A percentile compares a stretch with the other conserved stretches of the same genome.
phyloP scores from a whole-genome alignment of 2,113 vertebrate species.

The Anolis sagrei region DNA sequence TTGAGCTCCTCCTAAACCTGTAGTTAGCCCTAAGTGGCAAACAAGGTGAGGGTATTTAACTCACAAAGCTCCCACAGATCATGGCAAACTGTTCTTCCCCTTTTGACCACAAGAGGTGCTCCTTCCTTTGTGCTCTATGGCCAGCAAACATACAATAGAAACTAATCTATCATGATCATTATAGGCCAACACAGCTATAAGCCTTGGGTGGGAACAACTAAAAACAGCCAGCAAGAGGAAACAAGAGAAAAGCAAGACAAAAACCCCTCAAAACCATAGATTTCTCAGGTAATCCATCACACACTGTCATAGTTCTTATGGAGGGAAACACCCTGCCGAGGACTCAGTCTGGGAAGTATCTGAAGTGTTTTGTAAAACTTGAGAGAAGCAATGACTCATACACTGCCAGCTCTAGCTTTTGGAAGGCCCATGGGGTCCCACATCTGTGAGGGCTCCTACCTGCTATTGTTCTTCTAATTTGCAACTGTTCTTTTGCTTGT shows the following conservation, averaged over 20 bases:
- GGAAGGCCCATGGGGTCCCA: no score
- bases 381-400: background rate
- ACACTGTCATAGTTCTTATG: accelerated
- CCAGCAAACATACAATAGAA: background rate
- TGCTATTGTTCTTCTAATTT: no score
- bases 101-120: background rate
- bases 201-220: background rate
- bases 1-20: background rate
- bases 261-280: background rate
- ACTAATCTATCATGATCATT: background rate
- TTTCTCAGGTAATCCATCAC: background rate
- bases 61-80: background rate
- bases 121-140: background rate
- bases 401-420: no score
- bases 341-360: background rate
- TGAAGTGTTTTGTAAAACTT: background rate
- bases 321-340: background rate
- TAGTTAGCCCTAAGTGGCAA: background rate
- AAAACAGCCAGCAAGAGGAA: background rate
- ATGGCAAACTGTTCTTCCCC: background rate
- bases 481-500: no score
- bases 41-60: background rate
- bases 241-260: background rate
- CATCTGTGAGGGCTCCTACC: no score
- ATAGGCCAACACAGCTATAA: background rate